A percentile compares a stretch with the other conserved stretches of the same genome.
Evolutionary conservation across 2,888 invertebrate species (phyloP).

Genomic region (Kuschelorhynchus macadamiae): DNA sequence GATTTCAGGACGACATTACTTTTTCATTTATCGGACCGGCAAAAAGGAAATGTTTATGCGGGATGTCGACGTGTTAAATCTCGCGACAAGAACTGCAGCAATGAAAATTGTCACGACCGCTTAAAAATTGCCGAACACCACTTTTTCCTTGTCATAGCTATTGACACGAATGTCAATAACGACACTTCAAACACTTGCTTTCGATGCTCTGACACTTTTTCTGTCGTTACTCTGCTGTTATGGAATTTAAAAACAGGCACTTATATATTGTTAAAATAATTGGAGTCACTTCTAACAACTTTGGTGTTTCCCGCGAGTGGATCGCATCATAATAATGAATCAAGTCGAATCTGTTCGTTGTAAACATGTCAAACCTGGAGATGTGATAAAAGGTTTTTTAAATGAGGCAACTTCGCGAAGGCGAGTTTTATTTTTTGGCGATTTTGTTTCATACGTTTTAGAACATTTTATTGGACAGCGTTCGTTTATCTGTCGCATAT

Average conservation of each 20-base stretch:
- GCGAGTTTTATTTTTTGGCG: no score
- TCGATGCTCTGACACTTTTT: constrained; percentile 49
- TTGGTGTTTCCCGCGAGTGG: constrained; percentile 44
- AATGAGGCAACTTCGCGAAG: background rate
- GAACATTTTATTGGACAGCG: no score
- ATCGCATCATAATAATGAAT: constrained; percentile 38
- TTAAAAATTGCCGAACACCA: constrained; percentile 45
- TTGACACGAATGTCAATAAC: constrained; percentile 57
- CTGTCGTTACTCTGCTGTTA: constrained; percentile 46
- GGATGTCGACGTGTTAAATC: constrained; percentile 34
- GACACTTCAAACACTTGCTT: constrained; percentile 47
- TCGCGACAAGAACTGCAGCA: constrained; percentile 29
- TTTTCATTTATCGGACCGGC: constrained; percentile 5
- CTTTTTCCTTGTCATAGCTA: constrained; percentile 55
- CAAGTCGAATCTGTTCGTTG: constrained; percentile 35
- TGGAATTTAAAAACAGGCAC: constrained; percentile 53
- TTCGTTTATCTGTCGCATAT: no score
- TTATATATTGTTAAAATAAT: constrained; percentile 53
- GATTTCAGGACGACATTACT: constrained; percentile 1
- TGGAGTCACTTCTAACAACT: constrained; percentile 53
- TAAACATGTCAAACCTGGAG: constrained; percentile 37
- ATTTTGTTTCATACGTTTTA: no score
- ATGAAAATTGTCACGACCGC: constrained; percentile 39
- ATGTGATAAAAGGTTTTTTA: constrained; percentile 17
- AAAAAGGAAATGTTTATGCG: constrained; percentile 31